Conservation (phyloP, 2,113 vertebrate species). For the Brachionichthys hirsutus region DNA sequence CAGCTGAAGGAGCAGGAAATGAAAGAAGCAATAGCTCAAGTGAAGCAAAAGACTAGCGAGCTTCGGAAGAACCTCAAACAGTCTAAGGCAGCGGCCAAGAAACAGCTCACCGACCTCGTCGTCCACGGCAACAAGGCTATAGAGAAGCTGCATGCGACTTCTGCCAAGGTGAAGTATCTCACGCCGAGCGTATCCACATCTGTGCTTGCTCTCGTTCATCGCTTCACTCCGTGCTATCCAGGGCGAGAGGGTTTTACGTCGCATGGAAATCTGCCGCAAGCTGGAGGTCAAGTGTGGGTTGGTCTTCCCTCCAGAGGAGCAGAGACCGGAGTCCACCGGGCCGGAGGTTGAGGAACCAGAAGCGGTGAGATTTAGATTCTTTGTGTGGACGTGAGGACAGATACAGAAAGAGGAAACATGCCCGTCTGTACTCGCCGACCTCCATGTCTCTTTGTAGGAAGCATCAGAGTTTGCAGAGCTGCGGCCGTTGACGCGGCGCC, state of each 20-base stretch:
- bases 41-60: fast-evolving
- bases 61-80: conserved; percentile 4
- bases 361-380: conserved; percentile 9
- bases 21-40: neutral
- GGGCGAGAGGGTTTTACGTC: conserved; percentile 27
- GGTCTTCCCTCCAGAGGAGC: fast-evolving
- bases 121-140: neutral
- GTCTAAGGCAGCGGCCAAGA: neutral
- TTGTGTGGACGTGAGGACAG: too few species aligned
- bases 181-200: neutral
- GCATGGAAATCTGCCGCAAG: neutral
- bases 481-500: neutral
- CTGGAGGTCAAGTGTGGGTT: neutral
- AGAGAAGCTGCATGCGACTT: conserved; percentile 8
- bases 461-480: neutral
- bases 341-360: neutral
- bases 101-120: conserved; percentile 17
- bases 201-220: neutral
- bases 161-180: conserved; percentile 21
- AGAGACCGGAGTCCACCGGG: neutral
- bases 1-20: neutral
- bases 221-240: conserved; percentile 1
- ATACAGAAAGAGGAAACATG: too few species aligned
- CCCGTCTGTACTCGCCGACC: neutral
- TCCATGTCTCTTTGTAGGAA: conserved; percentile 1